Percentiles rank a stretch among this genome's conserved stretches.
These are phyloP conservation scores for Nasonia longicornis DNA, from an alignment of 1,140 invertebrate genomes.

Conservation along the genomic window DNA sequence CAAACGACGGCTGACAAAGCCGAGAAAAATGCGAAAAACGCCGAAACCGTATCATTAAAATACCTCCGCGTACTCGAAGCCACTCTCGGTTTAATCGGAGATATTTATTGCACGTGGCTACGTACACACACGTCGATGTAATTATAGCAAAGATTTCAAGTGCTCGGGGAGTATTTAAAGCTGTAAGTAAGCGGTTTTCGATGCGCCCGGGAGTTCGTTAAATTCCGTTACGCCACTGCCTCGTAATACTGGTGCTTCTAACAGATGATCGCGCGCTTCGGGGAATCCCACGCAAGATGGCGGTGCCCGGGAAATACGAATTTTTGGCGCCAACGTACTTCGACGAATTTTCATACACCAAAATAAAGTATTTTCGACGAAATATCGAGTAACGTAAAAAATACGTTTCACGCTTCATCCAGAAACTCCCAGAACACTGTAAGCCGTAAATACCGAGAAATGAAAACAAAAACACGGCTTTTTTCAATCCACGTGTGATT, in stretches of 20 bases:
- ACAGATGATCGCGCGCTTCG: constrained; percentile 2
- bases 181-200: neutral
- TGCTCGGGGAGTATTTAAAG: neutral
- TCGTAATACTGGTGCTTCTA: neutral
- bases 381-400: no score
- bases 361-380: no score
- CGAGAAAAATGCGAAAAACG: neutral
- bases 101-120: neutral
- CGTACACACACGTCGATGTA: neutral
- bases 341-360: neutral
- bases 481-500: neutral
- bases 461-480: neutral
- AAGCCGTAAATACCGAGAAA: neutral
- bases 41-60: neutral
- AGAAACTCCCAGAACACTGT: no score
- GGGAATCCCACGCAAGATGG: neutral
- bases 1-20: neutral
- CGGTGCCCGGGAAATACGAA: neutral
- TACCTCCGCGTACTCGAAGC: neutral
- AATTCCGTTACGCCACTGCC: constrained; percentile 1
- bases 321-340: constrained; percentile 1
- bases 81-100: neutral
- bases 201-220: neutral
- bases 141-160: neutral
- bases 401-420: no score